These are phyloP conservation scores for Amblyraja radiata DNA, from an alignment of 2,797 vertebrate genomes.

Conservation along the genomic window DNA sequence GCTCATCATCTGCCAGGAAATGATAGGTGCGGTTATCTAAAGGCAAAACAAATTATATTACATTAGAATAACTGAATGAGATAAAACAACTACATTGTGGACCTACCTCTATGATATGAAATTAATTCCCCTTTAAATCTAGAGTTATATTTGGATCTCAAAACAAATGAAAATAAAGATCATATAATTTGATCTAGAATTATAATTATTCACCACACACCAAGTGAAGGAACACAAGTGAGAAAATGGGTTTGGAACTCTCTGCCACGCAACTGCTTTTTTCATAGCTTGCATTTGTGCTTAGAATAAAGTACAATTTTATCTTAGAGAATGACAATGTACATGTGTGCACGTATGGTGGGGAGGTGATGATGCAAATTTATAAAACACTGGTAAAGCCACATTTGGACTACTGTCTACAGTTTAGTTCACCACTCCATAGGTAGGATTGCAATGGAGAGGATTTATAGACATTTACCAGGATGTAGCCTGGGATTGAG, in stretches of 20 bases:
- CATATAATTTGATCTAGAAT: neutral
- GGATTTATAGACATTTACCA: too few species aligned
- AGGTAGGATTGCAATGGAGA: too few species aligned
- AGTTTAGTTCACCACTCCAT: too few species aligned
- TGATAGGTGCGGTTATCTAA: slow-evolving; percentile 73
- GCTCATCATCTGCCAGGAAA: slow-evolving; percentile 71
- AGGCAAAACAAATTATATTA: slow-evolving; percentile 41
- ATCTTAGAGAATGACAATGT: neutral
- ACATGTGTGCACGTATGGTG: too few species aligned
- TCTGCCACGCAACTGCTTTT: too few species aligned
- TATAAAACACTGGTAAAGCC: too few species aligned
- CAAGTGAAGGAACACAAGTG: too few species aligned
- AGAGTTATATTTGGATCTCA: neutral
- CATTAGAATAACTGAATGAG: slow-evolving; percentile 1
- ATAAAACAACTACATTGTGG: slow-evolving; percentile 19
- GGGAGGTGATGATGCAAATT: too few species aligned
- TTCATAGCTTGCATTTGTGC: neutral
- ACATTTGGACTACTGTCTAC: too few species aligned
- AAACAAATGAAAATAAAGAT: neutral
- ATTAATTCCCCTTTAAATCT: neutral
- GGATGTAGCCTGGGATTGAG: too few species aligned
- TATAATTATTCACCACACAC: neutral
- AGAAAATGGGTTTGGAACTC: neutral
- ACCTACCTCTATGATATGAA: neutral
- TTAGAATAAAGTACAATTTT: neutral